phyloP scores from a whole-genome alignment of 2,888 invertebrate species.

The Dugesia japonica region DNA sequence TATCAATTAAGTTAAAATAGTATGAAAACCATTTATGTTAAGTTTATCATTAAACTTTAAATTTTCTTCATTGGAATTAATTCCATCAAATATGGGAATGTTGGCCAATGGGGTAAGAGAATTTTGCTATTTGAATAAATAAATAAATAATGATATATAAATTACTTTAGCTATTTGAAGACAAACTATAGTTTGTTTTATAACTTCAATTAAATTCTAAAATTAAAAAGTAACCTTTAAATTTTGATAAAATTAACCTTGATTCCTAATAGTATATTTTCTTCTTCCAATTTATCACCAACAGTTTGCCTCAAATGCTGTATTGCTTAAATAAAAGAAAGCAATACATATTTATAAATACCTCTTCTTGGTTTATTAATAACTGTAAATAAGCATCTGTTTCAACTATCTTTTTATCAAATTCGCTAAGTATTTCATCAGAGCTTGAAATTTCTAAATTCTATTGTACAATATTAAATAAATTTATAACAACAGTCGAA shows the following conservation, averaged over 20 bases:
- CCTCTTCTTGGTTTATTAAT: slow-evolving; percentile 66
- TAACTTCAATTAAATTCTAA: slow-evolving; percentile 79
- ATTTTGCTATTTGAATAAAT: slow-evolving; percentile 1
- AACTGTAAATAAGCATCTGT: slow-evolving; percentile 87
- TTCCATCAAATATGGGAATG: slow-evolving; percentile 2
- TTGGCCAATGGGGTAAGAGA: neutral
- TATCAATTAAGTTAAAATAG: no score
- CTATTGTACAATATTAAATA: neutral
- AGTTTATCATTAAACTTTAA: neutral
- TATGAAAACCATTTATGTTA: neutral
- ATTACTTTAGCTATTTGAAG: slow-evolving; percentile 86
- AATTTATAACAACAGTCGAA: neutral
- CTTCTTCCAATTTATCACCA: neutral
- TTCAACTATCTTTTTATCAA: slow-evolving; percentile 76
- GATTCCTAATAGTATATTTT: neutral
- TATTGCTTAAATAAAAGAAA: no score
- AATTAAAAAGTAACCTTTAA: slow-evolving; percentile 43
- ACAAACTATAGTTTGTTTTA: slow-evolving; percentile 91
- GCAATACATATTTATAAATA: no score
- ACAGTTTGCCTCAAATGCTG: neutral
- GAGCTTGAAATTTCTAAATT: neutral
- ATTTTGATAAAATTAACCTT: neutral
- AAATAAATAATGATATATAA: neutral
- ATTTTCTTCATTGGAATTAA: neutral
- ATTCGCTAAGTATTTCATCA: slow-evolving; percentile 52